phyloP scores from a whole-genome alignment of 1,140 invertebrate species.

The Drosophila pachea region DNA sequence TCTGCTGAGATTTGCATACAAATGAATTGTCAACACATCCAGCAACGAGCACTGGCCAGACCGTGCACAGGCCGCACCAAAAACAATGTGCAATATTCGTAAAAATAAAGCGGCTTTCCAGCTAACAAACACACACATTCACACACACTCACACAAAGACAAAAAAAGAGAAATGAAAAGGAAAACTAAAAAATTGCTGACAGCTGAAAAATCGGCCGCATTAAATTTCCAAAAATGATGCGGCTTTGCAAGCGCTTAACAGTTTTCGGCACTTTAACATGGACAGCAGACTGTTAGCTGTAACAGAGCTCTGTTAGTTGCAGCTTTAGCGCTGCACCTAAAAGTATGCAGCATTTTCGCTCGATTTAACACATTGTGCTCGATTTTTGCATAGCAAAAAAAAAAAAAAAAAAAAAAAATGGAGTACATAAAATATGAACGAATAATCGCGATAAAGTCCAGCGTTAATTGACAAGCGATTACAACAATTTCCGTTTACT shows the following conservation, averaged over 20 bases:
- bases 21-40: slow-evolving; percentile 78
- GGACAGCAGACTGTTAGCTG: background rate
- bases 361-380: too few species aligned
- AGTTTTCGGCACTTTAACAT: background rate
- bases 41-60: slow-evolving; percentile 19
- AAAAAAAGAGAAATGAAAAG: too few species aligned
- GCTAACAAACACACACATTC: slow-evolving; percentile 15
- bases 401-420: too few species aligned
- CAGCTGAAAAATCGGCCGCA: slow-evolving; percentile 48
- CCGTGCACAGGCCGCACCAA: slow-evolving; percentile 15
- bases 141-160: too few species aligned
- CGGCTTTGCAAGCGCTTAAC: background rate
- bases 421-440: too few species aligned
- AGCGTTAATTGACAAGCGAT: slow-evolving; percentile 1
- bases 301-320: slow-evolving; percentile 8
- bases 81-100: slow-evolving; percentile 49
- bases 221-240: slow-evolving; percentile 57
- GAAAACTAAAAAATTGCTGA: slow-evolving; percentile 42
- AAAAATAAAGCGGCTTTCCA: slow-evolving; percentile 53
- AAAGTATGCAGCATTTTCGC: slow-evolving; percentile 19
- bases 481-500: slow-evolving; percentile 34
- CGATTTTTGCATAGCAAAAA: too few species aligned
- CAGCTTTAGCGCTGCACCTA: background rate
- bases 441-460: background rate
- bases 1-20: slow-evolving; percentile 76